Evolutionary conservation across 2,888 invertebrate species (phyloP), one percentile per base, ranked within the genome.

Genomic region (Drosophila recens): DNA sequence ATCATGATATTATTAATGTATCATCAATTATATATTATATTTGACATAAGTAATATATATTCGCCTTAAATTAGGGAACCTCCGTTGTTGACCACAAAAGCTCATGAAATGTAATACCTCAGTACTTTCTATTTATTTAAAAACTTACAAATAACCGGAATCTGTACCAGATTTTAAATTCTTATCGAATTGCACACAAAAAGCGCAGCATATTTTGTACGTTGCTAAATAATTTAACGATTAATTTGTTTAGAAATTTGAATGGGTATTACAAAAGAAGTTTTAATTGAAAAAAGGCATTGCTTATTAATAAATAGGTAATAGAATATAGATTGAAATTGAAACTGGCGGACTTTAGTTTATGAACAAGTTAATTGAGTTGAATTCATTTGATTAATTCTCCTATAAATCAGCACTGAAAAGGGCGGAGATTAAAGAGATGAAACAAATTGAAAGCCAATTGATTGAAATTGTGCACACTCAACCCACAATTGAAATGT

Each of bases 321-420:
- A 57, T 34, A 15, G 34, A 8, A 23, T 57, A 27, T n/a, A 11
- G 13, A 27, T 42, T 34, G 23, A 43, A 52, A 52, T 42, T 34
- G 23, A 43, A 52, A 45, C 6, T 45, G 43, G 27, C 34, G 20
- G 33, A 45, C 45, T 36, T 54, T 34, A 13, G 38, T 33, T 46
- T 15, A 20, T 11, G 48, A 38, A 13, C 38, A 38, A 48, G 46
- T 46, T 57, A 49, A 57, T 58, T 65, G 42, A 15, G 51, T 45
- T 54, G 36, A 30, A 45, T 27, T 43, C 40, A 27, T 34, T 51
- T 65, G 64, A 65, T 65, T 51, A 57, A 64, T 64, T 57, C 30
- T 36, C 27, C 45, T 13, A 46, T 56, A 63, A 38, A 63, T 48
- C 38, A 27, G 9, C 38, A 57, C 20, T 17, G 30, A 40, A 40